Evolutionary conservation across 2,113 vertebrate species (phyloP), one percentile per base, ranked within the genome.

Genomic region (Atlantisia rogersi): DNA sequence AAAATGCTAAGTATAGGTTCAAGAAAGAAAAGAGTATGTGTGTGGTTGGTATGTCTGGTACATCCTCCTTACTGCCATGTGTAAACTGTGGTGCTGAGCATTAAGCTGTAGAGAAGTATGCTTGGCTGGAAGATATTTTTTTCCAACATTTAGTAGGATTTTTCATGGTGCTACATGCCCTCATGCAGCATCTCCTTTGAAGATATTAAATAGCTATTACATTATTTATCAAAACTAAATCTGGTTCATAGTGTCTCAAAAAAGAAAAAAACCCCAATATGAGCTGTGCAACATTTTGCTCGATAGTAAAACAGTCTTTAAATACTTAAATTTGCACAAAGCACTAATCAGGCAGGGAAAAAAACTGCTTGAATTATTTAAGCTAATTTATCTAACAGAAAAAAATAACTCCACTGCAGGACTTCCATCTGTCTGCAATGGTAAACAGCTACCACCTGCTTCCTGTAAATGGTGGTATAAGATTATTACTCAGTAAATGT

Each of bases 401-500:
- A 95, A 97, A 96, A 82, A 94, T 71, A 90, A 79, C 60, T 96
- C 84, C 73, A 94, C 80, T 86, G 86, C 91, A 97, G 95, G 92
- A 96, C 78, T 95, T 96, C 96, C 97, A 95, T 98, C 97, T 98
- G 94, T 96, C 88, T 95, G 60, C 94, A 95, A 40, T 82, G 86
- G 96, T 95, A 97, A 98, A 96, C 76, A 97, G 84, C 96, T 81
- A 97, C 93, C 96, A 98, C 96, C 97, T 98, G 96, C 95, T 96
- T 98, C 96, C 95, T 96, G 75, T 82, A 96, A 97, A 97, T 91
- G 94, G 95, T 0, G 12, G 88, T 95, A n/a, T 92, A 96, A 97
- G 94, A 97, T 97, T 97, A 97, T 97, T 91, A 95, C 93, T 96
- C 93, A 94, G 94, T 94, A 97, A 98, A 98, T 97, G 95, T 97